Evolutionary conservation across 2,797 vertebrate genomes (phyloP), one percentile per base, ranked within the genome.

Genomic region (Oryzias sinensis): DNA sequence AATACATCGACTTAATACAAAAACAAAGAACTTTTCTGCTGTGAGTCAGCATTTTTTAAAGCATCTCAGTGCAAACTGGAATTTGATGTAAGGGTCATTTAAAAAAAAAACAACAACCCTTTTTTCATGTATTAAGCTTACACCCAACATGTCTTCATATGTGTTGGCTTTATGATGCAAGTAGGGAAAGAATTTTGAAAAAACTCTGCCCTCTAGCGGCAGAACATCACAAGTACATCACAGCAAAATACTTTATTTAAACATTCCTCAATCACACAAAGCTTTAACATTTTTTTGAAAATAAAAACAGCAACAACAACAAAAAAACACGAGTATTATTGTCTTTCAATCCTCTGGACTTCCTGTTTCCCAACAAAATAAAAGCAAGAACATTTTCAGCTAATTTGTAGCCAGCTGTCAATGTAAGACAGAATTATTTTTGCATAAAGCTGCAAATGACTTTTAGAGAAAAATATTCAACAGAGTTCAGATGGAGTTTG

Each of bases 131-230:
- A 11, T 33, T 33, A 9, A 33, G 11, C 33, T 33, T 9, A 33
- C 11, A 33, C 11, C 33, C 8, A 18, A 54, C 43, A 13, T 46
- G 14, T 24, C 1, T 5, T 33, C 15, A 47, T 37, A n/a, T 51
- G 29, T 14, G 49, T 14, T 60, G 14, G 22, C 45, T 14, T 16
- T n/a, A 52, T 18, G 2, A 49, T 0, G 9, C 15, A 0, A 57
- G 18, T 4, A 37, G 15, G 11, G 25, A 17, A 5, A 1, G 9
- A 8, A 4, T 6, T 14, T 13, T 7, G 40, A 60, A 17, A 11
- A 59, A 42, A 74, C 8, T 27, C 9, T 8, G 68, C 48, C 76
- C 68, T 65, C 79, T 74, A 76, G 77, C 73, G 83, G 65, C 4
- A 1, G 16, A 33, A 41, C 24, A 43, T n/a, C 46, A 46, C 8